Conservation (phyloP, 1,140 invertebrate species). For the Sipha flava region DNA sequence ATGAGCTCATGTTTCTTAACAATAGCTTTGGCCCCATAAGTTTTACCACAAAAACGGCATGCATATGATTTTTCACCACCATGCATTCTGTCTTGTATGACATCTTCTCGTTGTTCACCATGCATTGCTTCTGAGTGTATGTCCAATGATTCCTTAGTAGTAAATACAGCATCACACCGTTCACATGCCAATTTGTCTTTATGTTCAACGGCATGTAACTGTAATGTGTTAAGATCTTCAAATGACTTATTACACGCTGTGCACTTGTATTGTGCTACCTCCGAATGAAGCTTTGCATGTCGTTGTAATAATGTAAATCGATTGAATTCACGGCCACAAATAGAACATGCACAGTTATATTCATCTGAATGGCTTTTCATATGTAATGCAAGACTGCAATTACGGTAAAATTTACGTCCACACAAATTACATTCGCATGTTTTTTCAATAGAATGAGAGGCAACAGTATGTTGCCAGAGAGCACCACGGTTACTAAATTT, state of each 20-base stretch:
- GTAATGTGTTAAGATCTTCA: slow-evolving; percentile 27
- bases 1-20: slow-evolving; percentile 37
- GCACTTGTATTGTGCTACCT: slow-evolving; percentile 31
- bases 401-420: slow-evolving; percentile 39
- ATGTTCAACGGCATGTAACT: slow-evolving; percentile 29
- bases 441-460: slow-evolving; percentile 36
- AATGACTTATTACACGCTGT: slow-evolving; percentile 34
- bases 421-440: slow-evolving; percentile 38
- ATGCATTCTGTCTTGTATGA: slow-evolving; percentile 11
- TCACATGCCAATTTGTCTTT: slow-evolving; percentile 31
- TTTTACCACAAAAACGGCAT: slow-evolving; percentile 37
- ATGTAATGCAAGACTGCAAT: slow-evolving; percentile 38
- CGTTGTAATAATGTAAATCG: slow-evolving; percentile 34
- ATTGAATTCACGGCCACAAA: slow-evolving; percentile 36
- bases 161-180: slow-evolving; percentile 23
- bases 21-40: slow-evolving; percentile 35
- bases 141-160: slow-evolving; percentile 29
- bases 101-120: slow-evolving; percentile 9
- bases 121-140: slow-evolving; percentile 28
- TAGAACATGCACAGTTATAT: slow-evolving; percentile 36
- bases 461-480: slow-evolving; percentile 37
- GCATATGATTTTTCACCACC: slow-evolving; percentile 19
- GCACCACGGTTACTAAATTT: slow-evolving; percentile 36
- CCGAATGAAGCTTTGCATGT: slow-evolving; percentile 33
- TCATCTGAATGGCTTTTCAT: slow-evolving; percentile 39